Conservation (phyloP, 2,113 vertebrate species). For the Corythornis cristatus region DNA sequence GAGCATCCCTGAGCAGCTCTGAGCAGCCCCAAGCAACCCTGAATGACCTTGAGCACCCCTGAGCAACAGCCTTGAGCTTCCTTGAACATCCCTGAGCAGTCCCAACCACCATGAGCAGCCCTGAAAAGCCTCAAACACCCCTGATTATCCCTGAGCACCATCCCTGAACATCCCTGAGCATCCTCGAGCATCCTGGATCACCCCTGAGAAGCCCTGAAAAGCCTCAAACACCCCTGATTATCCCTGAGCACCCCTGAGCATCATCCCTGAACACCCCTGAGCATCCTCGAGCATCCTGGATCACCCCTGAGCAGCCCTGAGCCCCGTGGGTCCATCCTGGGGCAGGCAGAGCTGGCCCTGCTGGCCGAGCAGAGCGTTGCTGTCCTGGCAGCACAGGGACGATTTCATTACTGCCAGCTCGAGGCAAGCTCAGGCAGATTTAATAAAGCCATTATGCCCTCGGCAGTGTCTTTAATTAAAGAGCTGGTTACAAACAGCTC, state of each 20-base stretch:
- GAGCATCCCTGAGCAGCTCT: too few relatives aligned
- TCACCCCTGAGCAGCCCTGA: fast-evolving
- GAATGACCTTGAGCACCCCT: neutral
- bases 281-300: neutral
- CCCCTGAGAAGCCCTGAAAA: fast-evolving
- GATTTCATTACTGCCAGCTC: neutral
- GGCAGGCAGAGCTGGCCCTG: neutral
- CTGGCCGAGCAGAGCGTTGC: neutral
- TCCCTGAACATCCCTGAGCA: neutral
- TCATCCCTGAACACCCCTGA: neutral
- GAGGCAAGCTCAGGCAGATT: neutral
- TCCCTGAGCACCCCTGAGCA: fast-evolving
- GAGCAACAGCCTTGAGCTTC: neutral
- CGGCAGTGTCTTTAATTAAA: constrained; percentile 39
- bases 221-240: neutral
- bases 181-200: neutral
- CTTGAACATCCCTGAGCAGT: neutral
- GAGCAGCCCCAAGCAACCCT: neutral
- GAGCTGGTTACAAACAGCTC: neutral
- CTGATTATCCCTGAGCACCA: fast-evolving
- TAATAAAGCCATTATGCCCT: constrained; percentile 22
- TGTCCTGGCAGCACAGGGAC: fast-evolving
- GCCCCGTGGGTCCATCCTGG: fast-evolving
- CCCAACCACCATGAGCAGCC: too few relatives aligned
- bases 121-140: neutral